A percentile compares a stretch with the other conserved stretches of the same genome.
Conservation (phyloP, 2,888 invertebrate genomes). For the Aromia moschata region DNA sequence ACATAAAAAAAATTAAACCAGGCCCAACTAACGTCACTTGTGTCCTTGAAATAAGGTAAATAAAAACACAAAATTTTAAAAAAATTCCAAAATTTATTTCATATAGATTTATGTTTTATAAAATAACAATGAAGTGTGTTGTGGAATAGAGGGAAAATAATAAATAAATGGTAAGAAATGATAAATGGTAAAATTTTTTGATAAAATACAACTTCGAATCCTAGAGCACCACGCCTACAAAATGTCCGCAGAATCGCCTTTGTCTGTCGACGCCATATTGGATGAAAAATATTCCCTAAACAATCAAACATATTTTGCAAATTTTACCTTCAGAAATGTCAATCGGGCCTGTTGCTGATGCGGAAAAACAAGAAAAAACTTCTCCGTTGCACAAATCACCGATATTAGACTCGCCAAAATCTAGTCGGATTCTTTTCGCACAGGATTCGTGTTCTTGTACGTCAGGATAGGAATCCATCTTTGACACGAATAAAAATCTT, state of each 20-base stretch:
- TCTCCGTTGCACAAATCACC: conserved; percentile 59
- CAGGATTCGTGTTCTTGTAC: conserved; percentile 61
- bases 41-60: conserved; percentile 49
- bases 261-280: conserved; percentile 62
- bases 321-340: conserved; percentile 62
- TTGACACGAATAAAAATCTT: conserved; percentile 61
- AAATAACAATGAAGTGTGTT: conserved; percentile 23
- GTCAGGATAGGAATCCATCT: conserved; percentile 63
- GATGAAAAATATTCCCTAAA: conserved; percentile 58
- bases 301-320: conserved; percentile 62
- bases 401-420: conserved; percentile 54
- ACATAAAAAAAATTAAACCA: conserved; percentile 19
- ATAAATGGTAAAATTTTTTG: conserved; percentile 27
- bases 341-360: conserved; percentile 54
- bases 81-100: conserved; percentile 33
- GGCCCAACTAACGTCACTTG: conserved; percentile 24
- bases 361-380: conserved; percentile 58
- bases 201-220: conserved; percentile 41
- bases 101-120: conserved; percentile 22
- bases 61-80: conserved; percentile 48
- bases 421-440: conserved; percentile 62
- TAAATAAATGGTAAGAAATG: conserved; percentile 20
- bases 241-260: conserved; percentile 59
- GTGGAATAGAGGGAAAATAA: conserved; percentile 12
- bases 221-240: conserved; percentile 61